Conservation (phyloP, 2,888 invertebrate species). For the Machimus rusticus region DNA sequence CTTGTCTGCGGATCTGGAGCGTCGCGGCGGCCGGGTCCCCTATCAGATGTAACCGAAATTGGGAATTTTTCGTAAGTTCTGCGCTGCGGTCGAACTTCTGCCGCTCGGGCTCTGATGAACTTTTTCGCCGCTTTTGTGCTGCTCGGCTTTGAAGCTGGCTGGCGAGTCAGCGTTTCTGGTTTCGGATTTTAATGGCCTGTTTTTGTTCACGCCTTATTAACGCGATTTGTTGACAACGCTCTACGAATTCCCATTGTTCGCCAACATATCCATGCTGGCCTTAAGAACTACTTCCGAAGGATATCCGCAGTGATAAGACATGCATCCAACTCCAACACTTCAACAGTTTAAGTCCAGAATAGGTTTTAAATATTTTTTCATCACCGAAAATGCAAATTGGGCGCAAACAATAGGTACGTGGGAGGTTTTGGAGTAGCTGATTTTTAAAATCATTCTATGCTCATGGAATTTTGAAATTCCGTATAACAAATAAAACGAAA, state of each 20-base stretch:
- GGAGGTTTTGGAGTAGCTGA: no score
- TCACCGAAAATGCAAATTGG: no score
- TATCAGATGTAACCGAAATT: slow-evolving; percentile 21
- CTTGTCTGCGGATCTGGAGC: neutral
- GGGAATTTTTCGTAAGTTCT: neutral
- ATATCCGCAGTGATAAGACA: neutral
- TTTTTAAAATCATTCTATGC: no score
- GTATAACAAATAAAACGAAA: no score
- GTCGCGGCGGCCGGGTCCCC: neutral
- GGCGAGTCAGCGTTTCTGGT: neutral
- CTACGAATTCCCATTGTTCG: no score
- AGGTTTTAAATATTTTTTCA: neutral
- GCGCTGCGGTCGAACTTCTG: neutral
- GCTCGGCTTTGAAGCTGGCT: neutral
- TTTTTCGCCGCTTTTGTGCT: neutral
- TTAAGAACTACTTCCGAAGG: neutral
- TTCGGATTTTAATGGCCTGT: neutral
- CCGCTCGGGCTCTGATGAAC: neutral
- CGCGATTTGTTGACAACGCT: slow-evolving; percentile 10
- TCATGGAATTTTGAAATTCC: no score
- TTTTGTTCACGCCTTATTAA: slow-evolving; percentile 18
- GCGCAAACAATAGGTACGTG: no score
- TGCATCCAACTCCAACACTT: neutral
- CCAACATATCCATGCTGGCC: neutral
- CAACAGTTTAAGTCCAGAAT: neutral